Conservation (phyloP, 2,797 vertebrate genomes). For the Falco cherrug region DNA sequence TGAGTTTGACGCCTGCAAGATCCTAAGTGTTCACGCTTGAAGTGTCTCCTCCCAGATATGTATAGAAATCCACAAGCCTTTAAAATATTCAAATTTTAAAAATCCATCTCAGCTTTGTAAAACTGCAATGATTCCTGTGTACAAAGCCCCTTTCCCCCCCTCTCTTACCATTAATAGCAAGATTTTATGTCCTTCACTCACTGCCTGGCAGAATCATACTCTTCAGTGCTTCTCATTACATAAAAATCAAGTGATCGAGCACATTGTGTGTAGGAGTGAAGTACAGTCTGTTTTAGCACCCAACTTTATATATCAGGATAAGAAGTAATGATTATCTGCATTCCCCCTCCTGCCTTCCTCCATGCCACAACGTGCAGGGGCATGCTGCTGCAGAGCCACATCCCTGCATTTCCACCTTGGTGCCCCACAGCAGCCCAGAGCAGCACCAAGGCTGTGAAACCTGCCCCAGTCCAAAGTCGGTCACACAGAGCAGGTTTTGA, state of each 20-base stretch:
- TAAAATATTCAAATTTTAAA: neutral
- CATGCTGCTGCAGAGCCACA: neutral
- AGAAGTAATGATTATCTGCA: neutral
- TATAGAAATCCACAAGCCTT: neutral
- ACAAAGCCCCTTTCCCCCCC: neutral
- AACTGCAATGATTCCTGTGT: neutral
- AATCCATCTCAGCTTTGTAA: neutral
- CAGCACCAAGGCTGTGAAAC: neutral
- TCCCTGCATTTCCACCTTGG: neutral
- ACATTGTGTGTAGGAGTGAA: slow-evolving; percentile 47
- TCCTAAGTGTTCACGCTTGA: neutral
- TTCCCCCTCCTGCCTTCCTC: neutral
- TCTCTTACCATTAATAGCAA: neutral
- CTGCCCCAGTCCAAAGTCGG: neutral
- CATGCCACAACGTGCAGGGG: neutral
- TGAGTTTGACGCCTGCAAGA: neutral
- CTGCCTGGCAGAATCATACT: neutral
- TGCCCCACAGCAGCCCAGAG: neutral
- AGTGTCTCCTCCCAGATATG: neutral
- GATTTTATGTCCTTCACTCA: neutral
- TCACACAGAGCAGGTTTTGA: neutral
- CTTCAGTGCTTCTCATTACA: neutral
- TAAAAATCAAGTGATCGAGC: slow-evolving; percentile 10
- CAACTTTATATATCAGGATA: neutral
- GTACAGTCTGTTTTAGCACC: slow-evolving; percentile 6